A percentile compares a stretch with the other conserved stretches of the same genome.
Evolutionary conservation across 2,888 invertebrate genomes (phyloP).

Genomic region (Dinocampus coccinellae): DNA sequence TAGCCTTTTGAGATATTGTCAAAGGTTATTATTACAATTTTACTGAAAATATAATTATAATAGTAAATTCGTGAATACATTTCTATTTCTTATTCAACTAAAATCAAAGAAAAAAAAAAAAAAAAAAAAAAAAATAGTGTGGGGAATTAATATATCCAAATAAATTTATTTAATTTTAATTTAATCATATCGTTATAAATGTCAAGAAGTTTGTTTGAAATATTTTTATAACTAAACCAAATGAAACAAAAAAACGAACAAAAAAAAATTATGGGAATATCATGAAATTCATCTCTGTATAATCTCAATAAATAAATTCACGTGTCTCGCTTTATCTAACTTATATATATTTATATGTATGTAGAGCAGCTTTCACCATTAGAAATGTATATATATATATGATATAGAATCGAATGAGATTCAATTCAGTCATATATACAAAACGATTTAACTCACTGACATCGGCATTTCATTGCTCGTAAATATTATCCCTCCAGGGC

Average conservation of each 20-base stretch:
- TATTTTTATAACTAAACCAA: too few species aligned
- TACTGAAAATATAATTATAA: not conserved
- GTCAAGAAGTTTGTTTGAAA: not conserved
- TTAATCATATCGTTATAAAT: not conserved
- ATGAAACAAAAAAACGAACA: too few species aligned
- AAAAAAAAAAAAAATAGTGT: too few species aligned
- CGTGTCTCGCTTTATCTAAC: not conserved
- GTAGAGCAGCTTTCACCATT: slow-evolving; percentile 11
- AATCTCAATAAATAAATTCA: not conserved
- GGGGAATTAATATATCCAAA: too few species aligned
- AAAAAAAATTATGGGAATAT: not conserved
- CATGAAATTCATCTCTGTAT: not conserved
- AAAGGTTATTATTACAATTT: not conserved
- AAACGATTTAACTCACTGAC: slow-evolving; percentile 24
- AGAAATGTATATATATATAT: slow-evolving; percentile 3
- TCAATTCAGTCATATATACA: slow-evolving; percentile 23
- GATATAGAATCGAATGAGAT: slow-evolving; percentile 16
- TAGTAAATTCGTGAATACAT: not conserved
- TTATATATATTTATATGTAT: not conserved
- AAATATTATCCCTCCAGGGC: slow-evolving; percentile 24
- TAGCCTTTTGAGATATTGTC: not conserved
- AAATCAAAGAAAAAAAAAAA: not conserved
- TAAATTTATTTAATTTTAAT: not conserved
- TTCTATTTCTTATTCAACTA: not conserved
- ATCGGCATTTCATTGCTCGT: slow-evolving; percentile 22